Percentiles rank a stretch among this genome's conserved stretches.
Evolutionary conservation across 2,888 invertebrate species (phyloP).

Genomic region (Leptinotarsa juncta): DNA sequence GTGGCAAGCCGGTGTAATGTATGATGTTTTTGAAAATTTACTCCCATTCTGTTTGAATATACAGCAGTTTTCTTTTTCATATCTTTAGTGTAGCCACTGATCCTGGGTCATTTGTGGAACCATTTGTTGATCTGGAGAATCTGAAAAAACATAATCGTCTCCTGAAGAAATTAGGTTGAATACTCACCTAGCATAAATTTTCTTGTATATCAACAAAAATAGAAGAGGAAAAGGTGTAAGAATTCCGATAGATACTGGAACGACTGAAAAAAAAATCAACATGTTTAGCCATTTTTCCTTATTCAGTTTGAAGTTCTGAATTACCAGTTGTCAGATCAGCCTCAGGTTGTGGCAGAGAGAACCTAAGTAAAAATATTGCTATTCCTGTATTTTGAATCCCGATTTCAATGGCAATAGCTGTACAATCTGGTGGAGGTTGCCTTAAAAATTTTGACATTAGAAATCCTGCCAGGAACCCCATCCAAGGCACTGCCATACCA

Average conservation of each 20-base stretch:
- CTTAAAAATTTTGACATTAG: constrained; percentile 70
- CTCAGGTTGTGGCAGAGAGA: constrained; percentile 84
- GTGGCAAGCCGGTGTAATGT: no score
- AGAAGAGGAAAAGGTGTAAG: constrained; percentile 91
- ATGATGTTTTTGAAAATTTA: no score
- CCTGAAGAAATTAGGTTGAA: neutral
- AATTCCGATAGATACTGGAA: constrained; percentile 90
- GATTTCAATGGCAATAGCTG: constrained; percentile 93
- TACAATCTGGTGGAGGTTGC: constrained; percentile 74
- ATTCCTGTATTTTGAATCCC: constrained; percentile 94
- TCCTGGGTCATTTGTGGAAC: constrained; percentile 2
- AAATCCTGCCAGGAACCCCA: constrained; percentile 81
- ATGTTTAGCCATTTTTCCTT: neutral
- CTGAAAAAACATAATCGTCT: neutral
- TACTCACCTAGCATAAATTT: constrained; percentile 67
- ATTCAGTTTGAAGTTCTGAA: neutral
- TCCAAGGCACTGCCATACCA: constrained; percentile 83
- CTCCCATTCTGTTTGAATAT: no score
- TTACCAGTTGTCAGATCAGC: constrained; percentile 87
- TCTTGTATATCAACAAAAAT: constrained; percentile 66
- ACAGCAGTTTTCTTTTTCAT: neutral
- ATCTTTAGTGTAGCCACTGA: constrained; percentile 17
- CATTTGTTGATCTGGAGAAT: neutral
- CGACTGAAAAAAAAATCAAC: constrained; percentile 69
- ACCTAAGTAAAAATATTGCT: constrained; percentile 85